Evolutionary conservation across 2,797 vertebrate genomes (phyloP), one percentile per base, ranked within the genome.

Genomic region (Cacajao melanocephalus): DNA sequence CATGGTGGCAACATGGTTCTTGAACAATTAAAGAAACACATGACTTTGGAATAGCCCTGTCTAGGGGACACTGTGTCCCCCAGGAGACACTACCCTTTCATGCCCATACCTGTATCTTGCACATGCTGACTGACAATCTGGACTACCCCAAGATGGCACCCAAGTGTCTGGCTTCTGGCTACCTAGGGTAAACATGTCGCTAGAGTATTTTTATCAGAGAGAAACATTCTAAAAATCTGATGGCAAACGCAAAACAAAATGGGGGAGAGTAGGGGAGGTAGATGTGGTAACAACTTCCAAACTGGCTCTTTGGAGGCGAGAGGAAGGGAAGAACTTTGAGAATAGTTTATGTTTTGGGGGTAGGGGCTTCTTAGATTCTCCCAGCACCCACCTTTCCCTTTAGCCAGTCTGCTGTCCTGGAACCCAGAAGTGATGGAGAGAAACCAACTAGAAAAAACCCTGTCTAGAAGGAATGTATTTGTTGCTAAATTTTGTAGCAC

Each of bases 401-500:
- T 96, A 98, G 97, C 98, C 98, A 83, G 95, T 98, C 95, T 88
- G 95, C 98, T 98, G 97, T 98, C 98, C 98, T 97, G 98, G 97
- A 98, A 97, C 96, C 98, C 97, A 92, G 97, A 98, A 98, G 98
- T 98, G 93, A 96, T 91, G 95, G 98, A 98, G 98, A 97, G 98
- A 98, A 95, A 94, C 96, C 98, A 98, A 96, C 97, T 28, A 98
- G 98, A 98, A 98, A 98, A 98, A 97, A 98, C 94, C 97, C 98
- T 98, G 90, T 98, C 96, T 98, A 98, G 98, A 99, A 98, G 98
- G 98, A 99, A 99, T 99, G 98, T 99, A 99, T 98, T 99, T 99
- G 98, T 99, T 98, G 98, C 98, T 98, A 99, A 98, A 98, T 99
- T 99, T 98, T 98, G 98, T 99, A 99, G 98, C 98, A 98, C 98